phyloP scores from a whole-genome alignment of 2,888 invertebrate genomes.

The Elmis aenea region DNA sequence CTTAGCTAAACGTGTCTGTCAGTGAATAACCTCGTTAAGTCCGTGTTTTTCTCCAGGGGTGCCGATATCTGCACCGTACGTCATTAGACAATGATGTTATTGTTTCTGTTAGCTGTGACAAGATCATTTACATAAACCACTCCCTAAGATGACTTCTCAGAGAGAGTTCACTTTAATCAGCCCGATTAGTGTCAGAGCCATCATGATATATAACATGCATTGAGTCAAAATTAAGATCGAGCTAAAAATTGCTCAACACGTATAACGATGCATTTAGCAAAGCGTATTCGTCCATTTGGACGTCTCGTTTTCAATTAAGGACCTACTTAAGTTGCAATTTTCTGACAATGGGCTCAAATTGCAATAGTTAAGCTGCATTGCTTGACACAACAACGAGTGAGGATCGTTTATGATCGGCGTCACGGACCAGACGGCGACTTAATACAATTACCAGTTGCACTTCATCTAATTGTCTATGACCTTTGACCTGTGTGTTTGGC shows the following conservation, averaged over 20 bases:
- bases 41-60: slow-evolving; percentile 14
- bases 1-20: slow-evolving; percentile 17
- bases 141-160: slow-evolving; percentile 3
- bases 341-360: slow-evolving; percentile 37
- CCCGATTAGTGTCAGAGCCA: background rate
- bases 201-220: background rate
- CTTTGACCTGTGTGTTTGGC: slow-evolving; percentile 36
- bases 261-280: too few relatives aligned
- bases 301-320: slow-evolving; percentile 27
- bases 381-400: slow-evolving; percentile 32
- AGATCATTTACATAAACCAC: slow-evolving; percentile 9
- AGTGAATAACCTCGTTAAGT: slow-evolving; percentile 25
- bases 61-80: slow-evolving; percentile 14
- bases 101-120: slow-evolving; percentile 15
- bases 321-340: slow-evolving; percentile 26
- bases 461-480: slow-evolving; percentile 41
- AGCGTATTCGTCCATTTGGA: slow-evolving; percentile 8
- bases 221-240: too few relatives aligned
- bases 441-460: slow-evolving; percentile 42
- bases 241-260: too few relatives aligned
- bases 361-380: slow-evolving; percentile 37
- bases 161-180: slow-evolving; percentile 2
- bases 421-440: slow-evolving; percentile 42
- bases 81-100: slow-evolving; percentile 17
- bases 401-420: slow-evolving; percentile 32